Evolutionary conservation across 2,888 invertebrate genomes (phyloP).

Genomic region (Zelleria hepariella): DNA sequence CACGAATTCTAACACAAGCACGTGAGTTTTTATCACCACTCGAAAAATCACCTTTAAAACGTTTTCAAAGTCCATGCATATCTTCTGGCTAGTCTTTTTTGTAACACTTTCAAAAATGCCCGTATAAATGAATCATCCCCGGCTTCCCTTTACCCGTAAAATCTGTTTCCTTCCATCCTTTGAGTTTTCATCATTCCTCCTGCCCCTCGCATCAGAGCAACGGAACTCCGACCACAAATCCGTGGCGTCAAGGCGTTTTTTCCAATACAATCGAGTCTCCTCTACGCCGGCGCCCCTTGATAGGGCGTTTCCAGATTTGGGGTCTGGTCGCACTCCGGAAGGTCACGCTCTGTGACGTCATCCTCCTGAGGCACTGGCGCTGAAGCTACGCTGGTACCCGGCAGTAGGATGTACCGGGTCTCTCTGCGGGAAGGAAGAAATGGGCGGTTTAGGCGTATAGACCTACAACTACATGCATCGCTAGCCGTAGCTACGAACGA

Average conservation of each 20-base stretch:
- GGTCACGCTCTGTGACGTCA: conserved; percentile 1
- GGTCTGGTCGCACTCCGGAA: conserved; percentile 14
- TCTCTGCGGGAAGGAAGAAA: conserved; percentile 30
- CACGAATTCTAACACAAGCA: no score
- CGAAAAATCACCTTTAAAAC: no score
- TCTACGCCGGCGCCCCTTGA: conserved; percentile 26
- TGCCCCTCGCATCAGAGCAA: neutral
- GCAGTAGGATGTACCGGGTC: conserved; percentile 43
- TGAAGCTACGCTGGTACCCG: conserved; percentile 30
- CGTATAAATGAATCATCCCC: no score
- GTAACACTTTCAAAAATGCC: no score
- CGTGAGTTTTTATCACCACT: no score
- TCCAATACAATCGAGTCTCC: neutral
- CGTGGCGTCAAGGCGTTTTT: neutral
- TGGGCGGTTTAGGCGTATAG: neutral
- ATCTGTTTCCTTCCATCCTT: no score
- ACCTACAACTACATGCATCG: no score
- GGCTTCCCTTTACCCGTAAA: no score
- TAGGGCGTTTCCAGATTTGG: conserved; percentile 24
- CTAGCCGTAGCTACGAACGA: no score
- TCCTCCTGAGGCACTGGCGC: conserved; percentile 21
- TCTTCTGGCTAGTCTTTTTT: no score
- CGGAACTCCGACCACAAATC: neutral
- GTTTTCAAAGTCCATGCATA: no score
- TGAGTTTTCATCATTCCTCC: no score